A percentile compares a stretch with the other conserved stretches of the same genome.
Conservation (phyloP, 2,888 invertebrate genomes). For the Mimumesa dahlbomi region DNA sequence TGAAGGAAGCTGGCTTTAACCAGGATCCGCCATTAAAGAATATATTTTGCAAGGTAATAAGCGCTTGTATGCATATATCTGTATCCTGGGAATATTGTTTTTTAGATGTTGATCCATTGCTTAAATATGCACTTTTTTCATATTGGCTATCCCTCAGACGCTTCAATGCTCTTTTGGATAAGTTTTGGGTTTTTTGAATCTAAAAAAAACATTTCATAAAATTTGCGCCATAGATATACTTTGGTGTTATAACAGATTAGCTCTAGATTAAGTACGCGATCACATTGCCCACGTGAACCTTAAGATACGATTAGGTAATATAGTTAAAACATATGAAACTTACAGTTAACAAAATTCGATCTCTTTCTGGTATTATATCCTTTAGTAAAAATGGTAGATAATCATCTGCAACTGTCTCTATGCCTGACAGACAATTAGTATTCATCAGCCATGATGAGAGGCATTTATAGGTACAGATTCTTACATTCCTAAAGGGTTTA, state of each 20-base stretch:
- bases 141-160: conserved; percentile 69
- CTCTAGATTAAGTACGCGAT: too few relatives aligned
- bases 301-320: too few relatives aligned
- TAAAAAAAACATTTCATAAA: conserved; percentile 32
- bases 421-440: conserved; percentile 67
- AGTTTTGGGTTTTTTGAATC: conserved; percentile 69
- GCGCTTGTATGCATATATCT: conserved; percentile 67
- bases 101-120: conserved; percentile 29
- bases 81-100: conserved; percentile 55
- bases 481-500: conserved; percentile 68
- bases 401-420: conserved; percentile 71
- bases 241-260: too few relatives aligned
- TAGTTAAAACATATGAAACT: conserved; percentile 36
- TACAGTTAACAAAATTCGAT: conserved; percentile 68
- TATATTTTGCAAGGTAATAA: conserved; percentile 68
- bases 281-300: too few relatives aligned
- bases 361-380: conserved; percentile 70
- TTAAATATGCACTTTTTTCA: conserved; percentile 61
- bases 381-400: conserved; percentile 67
- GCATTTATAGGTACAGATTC: conserved; percentile 69
- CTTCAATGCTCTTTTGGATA: conserved; percentile 69
- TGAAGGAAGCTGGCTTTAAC: conserved; percentile 67
- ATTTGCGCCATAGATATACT: conserved; percentile 3
- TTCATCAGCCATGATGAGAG: conserved; percentile 70
- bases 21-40: conserved; percentile 63